Conservation (phyloP, 2,888 invertebrate species). For the Hoplodrina ambigua region DNA sequence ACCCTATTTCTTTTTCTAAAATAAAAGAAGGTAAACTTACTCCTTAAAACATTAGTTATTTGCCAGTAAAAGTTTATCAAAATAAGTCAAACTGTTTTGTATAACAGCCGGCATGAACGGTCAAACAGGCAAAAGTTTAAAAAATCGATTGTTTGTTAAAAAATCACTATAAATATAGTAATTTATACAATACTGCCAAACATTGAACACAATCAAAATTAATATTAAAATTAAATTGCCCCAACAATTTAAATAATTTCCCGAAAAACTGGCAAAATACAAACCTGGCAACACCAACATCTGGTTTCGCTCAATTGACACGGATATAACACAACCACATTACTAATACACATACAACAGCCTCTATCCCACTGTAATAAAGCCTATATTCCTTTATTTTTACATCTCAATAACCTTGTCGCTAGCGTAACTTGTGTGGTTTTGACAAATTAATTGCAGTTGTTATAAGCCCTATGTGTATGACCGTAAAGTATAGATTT, state of each 20-base stretch:
- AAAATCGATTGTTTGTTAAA: too few species aligned
- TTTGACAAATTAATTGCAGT: slow-evolving; percentile 20
- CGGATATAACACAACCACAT: slow-evolving; percentile 48
- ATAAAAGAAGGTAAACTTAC: too few species aligned
- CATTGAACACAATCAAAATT: too few species aligned
- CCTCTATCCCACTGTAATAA: accelerated
- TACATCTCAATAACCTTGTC: slow-evolving; percentile 14
- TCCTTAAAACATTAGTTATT: too few species aligned
- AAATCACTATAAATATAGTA: too few species aligned
- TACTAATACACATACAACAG: not conserved
- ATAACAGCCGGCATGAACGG: too few species aligned
- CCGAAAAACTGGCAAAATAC: slow-evolving; percentile 2
- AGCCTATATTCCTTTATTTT: not conserved
- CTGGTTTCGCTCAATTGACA: slow-evolving; percentile 40
- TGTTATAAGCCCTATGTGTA: not conserved
- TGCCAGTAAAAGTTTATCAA: too few species aligned
- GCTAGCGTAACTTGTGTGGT: not conserved
- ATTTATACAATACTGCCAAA: too few species aligned
- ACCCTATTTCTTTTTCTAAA: too few species aligned
- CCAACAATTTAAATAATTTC: not conserved
- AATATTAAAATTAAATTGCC: not conserved
- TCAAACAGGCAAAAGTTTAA: too few species aligned
- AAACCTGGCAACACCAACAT: slow-evolving; percentile 32
- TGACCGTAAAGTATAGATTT: slow-evolving; percentile 1
- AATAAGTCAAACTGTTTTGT: too few species aligned